Evolutionary conservation across 2,113 vertebrate genomes (phyloP), one percentile per base, ranked within the genome.

Genomic region (Sterrhoptilus dennistouni): DNA sequence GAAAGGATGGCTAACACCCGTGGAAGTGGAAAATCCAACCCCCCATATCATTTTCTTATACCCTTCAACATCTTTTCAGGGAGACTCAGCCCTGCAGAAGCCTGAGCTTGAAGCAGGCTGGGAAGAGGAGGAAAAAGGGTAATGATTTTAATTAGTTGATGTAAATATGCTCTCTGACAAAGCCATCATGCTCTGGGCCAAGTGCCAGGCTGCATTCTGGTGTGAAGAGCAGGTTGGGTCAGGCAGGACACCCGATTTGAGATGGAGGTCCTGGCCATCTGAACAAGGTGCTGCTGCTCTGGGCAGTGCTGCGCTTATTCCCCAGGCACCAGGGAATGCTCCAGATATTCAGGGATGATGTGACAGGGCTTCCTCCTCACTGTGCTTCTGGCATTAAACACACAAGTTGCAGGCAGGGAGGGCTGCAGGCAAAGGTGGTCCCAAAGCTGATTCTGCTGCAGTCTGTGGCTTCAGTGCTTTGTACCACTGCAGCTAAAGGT

Each of bases 131-230:
- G 56, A 38, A 61, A 78, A 63, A 87, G 47, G 66, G 60, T 8
- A 2, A 86, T 63, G 53, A 3, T 90, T 86, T 93, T 83, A 90
- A 97, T 93, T 91, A 96, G 54, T 29, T 79, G 31, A 38, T 63
- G 35, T 79, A 92, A 93, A 92, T 64, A 72, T 22, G 68, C 24
- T 87, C 70, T 63, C 84, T 91, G 82, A 71, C 74, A 89, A 76
- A 90, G 66, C 44, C 56, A 56, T 70, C 75, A 6, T 5, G 36
- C 66, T 82, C 44, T 10, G 28, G 76, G 81, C 82, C 81, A 94
- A 69, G 59, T 45, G 70, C 64, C 86, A 79, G 72, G 65, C 56
- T 74, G 72, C 45, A 17, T 13, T 60, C 53, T 1, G 5, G 53
- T 60, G 57, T 63, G 71, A 77, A 29, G 83, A 85, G 77, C 80